Evolutionary conservation across 2,888 invertebrate species (phyloP), one percentile per base, ranked within the genome.

Genomic region (Scelioninae gen. 2): DNA sequence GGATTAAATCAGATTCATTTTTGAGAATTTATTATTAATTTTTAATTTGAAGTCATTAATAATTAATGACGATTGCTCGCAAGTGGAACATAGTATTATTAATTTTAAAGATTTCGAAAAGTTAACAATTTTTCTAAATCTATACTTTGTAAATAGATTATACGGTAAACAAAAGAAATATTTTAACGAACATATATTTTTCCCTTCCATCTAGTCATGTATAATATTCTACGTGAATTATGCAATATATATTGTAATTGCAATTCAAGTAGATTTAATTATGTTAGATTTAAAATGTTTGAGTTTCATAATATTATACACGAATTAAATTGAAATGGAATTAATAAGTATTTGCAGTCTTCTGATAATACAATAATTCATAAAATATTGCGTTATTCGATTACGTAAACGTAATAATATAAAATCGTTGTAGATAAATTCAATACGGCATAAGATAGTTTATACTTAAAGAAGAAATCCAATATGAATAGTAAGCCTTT

Each of bases 141-240:
- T 43, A 57, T 63, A 53, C 31, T 69, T 31, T 69, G 63, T 63
- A 63, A 31, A 70, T 70, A 70, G 57, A 18, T 52, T 35, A 35
- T 61, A 35, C 48, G 48, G 16, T 61, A 57, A 13, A 25, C 25
- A 48, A 16, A 33, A 37, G 41, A 46, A 61, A 28, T 9, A 61
- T 43, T 43, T 55, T 61, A 25, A 35, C 41, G 5, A 55, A 48
- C 13, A 33, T 3, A 55, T 41, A 61, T 28, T 55, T 63, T 70
- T 58, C 46, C 46, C 63, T 57, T 43, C 57, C 63, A 57, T 70
- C 70, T 70, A 70, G 70, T 70, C 70, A 63, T 55, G 22, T 50
- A 33, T 31, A 57, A 69, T 46, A 61, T 53, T 31, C n/a, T 28
- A 18, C 3, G 11, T 16, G 25, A 48, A 55, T 46, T 19, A 11